Percentiles rank a stretch among this genome's conserved stretches.
phyloP scores from a whole-genome alignment of 2,888 invertebrate genomes.

The Rhorus exstirpatorius region DNA sequence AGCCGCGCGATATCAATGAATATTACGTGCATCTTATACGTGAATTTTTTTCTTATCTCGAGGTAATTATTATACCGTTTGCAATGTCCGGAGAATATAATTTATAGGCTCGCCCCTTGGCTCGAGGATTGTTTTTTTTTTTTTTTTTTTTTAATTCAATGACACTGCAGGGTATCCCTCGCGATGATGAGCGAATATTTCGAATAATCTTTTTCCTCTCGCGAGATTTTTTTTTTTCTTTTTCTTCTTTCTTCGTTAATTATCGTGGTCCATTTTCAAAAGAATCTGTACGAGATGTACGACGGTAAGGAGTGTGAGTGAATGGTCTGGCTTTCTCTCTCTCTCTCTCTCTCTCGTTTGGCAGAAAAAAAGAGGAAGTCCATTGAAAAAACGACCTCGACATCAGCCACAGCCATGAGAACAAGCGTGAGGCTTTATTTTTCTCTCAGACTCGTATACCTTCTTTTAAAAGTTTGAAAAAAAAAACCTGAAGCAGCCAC shows the following conservation, averaged over 20 bases:
- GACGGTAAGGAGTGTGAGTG: conserved; percentile 32
- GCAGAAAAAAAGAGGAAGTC: conserved; percentile 35
- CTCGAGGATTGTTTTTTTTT: neutral
- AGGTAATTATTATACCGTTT: conserved; percentile 5
- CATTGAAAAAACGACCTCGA: conserved; percentile 57
- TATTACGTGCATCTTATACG: conserved; percentile 2
- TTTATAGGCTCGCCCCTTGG: neutral
- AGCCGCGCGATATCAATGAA: conserved; percentile 33
- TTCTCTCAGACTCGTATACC: neutral
- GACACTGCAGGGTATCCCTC: too few species aligned
- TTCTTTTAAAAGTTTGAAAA: neutral
- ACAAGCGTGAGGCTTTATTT: neutral
- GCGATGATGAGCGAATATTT: too few species aligned
- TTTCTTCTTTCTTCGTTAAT: conserved; percentile 13
- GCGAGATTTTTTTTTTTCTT: neutral
- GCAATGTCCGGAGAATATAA: neutral
- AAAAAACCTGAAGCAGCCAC: too few species aligned
- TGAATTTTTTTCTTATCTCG: conserved; percentile 10
- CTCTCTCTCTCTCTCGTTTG: neutral
- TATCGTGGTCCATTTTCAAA: conserved; percentile 20
- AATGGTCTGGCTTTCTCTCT: conserved; percentile 33
- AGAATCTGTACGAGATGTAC: conserved; percentile 24
- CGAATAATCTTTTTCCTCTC: too few species aligned
- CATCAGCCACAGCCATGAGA: conserved; percentile 8
- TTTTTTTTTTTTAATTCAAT: neutral